phyloP scores from a whole-genome alignment of 2,113 vertebrate species.

The Phoxinus phoxinus region DNA sequence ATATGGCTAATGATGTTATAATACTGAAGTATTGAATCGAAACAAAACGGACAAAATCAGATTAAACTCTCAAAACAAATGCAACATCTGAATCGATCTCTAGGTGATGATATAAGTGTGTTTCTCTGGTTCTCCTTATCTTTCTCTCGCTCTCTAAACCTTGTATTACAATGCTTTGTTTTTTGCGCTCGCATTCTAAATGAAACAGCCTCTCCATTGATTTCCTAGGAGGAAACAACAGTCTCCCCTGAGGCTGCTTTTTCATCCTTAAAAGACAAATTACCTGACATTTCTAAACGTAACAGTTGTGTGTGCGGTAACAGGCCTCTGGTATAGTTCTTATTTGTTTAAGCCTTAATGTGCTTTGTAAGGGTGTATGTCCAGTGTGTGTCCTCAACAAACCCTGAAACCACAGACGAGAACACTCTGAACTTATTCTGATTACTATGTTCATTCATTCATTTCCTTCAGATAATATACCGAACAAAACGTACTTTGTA shows the following conservation, averaged over 20 bases:
- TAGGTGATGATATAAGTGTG: background rate
- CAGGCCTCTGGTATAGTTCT: conserved; percentile 18
- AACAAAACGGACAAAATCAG: background rate
- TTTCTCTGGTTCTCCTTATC: background rate
- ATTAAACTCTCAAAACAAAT: background rate
- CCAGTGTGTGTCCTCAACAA: conserved; percentile 7
- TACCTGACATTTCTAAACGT: conserved; percentile 45
- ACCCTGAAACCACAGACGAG: background rate
- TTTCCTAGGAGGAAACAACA: conserved; percentile 40
- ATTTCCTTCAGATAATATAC: background rate
- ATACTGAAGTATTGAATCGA: background rate
- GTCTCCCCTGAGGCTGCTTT: conserved; percentile 32
- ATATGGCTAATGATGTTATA: background rate
- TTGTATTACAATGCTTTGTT: conserved; percentile 17
- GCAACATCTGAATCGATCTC: conserved; percentile 30
- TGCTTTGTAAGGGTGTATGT: conserved; percentile 2
- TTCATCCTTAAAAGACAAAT: conserved; percentile 40
- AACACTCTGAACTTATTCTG: background rate
- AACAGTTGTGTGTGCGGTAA: conserved; percentile 3
- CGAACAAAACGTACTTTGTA: background rate
- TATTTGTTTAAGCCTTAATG: conserved; percentile 42
- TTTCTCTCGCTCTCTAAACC: background rate
- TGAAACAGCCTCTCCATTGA: conserved; percentile 40
- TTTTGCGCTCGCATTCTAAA: conserved; percentile 13
- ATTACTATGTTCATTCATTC: background rate